Evolutionary conservation across 2,797 vertebrate species (phyloP).

Genomic region (Morus bassanus): DNA sequence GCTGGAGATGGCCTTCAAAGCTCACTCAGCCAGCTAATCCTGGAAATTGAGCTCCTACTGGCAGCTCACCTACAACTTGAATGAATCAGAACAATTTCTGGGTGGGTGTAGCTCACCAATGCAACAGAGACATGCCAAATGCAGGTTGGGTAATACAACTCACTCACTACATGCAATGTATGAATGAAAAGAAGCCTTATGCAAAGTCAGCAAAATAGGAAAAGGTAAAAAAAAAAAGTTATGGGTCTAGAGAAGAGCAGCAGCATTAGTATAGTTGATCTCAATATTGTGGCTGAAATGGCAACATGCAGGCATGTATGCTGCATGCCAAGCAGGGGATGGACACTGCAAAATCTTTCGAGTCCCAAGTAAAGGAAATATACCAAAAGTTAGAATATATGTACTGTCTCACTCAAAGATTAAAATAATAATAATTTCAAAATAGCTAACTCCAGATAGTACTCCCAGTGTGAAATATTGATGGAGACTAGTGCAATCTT

Average conservation of each 20-base stretch:
- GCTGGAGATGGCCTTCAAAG: background rate
- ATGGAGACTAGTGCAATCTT: background rate
- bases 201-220: background rate
- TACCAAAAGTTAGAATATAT: background rate
- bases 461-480: background rate
- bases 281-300: background rate
- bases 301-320: background rate
- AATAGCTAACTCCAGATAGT: background rate
- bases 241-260: background rate
- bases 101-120: background rate
- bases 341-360: background rate
- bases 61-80: background rate
- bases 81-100: constrained; percentile 32
- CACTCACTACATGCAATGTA: background rate
- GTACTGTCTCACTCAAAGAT: background rate
- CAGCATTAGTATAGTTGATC: background rate
- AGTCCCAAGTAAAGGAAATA: background rate
- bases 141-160: background rate
- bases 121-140: background rate
- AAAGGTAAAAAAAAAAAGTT: background rate
- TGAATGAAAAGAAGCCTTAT: background rate
- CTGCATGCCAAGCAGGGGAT: background rate
- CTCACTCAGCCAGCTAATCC: background rate
- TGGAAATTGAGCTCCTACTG: background rate
- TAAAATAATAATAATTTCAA: background rate